Percentiles rank a stretch among this genome's conserved stretches.
These are phyloP conservation scores for Lypha dubia DNA, from an alignment of 2,888 invertebrate genomes.

Conservation along the genomic window DNA sequence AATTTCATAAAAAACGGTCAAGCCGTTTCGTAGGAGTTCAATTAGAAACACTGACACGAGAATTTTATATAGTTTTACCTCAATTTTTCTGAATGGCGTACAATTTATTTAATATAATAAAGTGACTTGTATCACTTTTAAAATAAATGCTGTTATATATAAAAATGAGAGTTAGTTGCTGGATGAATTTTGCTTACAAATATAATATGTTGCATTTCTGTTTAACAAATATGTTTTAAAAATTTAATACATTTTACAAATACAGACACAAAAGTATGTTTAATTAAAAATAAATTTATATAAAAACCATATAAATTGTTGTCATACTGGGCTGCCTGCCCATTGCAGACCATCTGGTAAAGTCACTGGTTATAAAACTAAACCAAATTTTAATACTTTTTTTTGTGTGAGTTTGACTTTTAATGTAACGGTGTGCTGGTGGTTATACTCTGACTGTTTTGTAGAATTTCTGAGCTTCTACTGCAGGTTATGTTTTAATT, in stretches of 20 bases:
- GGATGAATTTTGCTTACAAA: not conserved
- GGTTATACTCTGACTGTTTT: not conserved
- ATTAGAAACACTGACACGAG: no score
- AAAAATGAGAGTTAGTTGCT: not conserved
- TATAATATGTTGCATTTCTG: constrained; percentile 24
- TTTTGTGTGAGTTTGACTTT: not conserved
- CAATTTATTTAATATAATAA: no score
- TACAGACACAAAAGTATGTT: not conserved
- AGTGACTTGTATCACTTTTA: no score
- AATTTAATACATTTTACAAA: constrained; percentile 54
- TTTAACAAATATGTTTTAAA: constrained; percentile 36
- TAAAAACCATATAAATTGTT: constrained; percentile 32
- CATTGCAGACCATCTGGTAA: constrained; percentile 47
- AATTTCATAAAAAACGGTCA: no score
- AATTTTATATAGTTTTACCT: no score
- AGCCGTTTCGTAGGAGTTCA: no score
- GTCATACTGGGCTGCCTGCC: constrained; percentile 37
- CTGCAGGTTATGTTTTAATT: constrained; percentile 14
- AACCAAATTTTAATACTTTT: not conserved
- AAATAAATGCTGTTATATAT: no score
- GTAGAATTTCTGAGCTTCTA: constrained; percentile 29
- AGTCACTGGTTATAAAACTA: constrained; percentile 37
- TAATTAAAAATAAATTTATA: not conserved
- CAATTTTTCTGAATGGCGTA: no score
- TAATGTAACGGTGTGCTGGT: constrained; percentile 27